Conservation (phyloP, 2,113 vertebrate genomes). For the Mugil cephalus region DNA sequence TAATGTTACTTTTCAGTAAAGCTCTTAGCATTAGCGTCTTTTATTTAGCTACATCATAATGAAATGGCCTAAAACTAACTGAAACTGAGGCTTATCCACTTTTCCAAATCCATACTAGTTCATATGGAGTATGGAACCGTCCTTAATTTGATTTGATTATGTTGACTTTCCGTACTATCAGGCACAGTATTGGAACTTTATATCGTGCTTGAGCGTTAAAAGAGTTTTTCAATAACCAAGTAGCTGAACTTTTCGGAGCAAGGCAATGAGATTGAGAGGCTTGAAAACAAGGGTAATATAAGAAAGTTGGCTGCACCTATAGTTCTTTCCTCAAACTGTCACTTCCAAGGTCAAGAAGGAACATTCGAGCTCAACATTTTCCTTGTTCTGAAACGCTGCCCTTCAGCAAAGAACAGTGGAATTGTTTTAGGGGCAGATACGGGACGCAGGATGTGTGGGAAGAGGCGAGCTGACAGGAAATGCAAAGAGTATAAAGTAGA, state of each 20-base stretch:
- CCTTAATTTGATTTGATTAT: too few relatives aligned
- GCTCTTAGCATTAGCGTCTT: too few relatives aligned
- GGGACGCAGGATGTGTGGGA: constrained; percentile 16
- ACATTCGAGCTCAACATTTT: constrained; percentile 2
- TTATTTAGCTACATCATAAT: too few relatives aligned
- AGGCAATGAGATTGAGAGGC: background rate
- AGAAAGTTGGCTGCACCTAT: too few relatives aligned
- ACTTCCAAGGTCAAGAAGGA: constrained; percentile 16
- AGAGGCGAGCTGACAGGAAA: constrained; percentile 38
- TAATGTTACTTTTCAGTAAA: too few relatives aligned
- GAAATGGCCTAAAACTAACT: too few relatives aligned
- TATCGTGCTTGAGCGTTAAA: too few relatives aligned
- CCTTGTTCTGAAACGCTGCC: constrained; percentile 8
- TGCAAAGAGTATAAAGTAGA: constrained; percentile 15
- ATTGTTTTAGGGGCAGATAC: constrained; percentile 29
- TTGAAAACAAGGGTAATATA: background rate
- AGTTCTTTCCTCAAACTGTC: background rate
- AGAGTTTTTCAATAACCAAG: background rate
- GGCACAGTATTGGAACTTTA: background rate
- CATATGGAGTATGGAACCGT: too few relatives aligned
- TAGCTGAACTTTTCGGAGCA: background rate
- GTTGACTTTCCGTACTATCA: too few relatives aligned
- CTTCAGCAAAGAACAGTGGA: constrained; percentile 5
- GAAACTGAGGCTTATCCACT: too few relatives aligned
- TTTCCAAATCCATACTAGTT: too few relatives aligned